phyloP scores from a whole-genome alignment of 2,888 invertebrate species.

The Eristalinus aeneus region DNA sequence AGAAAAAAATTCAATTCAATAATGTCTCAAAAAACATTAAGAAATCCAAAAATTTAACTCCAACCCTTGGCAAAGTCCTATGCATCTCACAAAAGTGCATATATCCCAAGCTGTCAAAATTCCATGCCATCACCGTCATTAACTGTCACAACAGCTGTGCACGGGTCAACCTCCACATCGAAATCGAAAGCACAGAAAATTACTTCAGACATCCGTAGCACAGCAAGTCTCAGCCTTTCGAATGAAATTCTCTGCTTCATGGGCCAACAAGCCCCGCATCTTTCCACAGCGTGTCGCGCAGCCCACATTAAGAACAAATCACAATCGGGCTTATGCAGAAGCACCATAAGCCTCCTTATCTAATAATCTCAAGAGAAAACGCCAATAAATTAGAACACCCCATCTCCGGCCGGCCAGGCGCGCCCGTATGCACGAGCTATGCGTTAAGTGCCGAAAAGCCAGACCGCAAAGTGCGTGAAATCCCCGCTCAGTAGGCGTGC shows the following conservation, averaged over 20 bases:
- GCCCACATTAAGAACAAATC: not conserved
- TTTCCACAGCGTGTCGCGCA: not conserved
- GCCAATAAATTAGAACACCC: conserved; percentile 13
- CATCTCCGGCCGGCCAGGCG: not conserved
- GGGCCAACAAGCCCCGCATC: not conserved
- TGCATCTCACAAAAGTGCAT: not conserved
- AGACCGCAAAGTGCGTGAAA: conserved; percentile 47
- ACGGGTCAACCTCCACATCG: not conserved
- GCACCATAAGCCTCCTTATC: conserved; percentile 35
- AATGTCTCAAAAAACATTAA: too few species aligned
- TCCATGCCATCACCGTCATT: not conserved
- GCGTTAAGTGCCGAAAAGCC: conserved; percentile 20
- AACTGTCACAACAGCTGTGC: not conserved
- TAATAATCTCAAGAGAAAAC: conserved; percentile 45
- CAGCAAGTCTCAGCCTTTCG: not conserved
- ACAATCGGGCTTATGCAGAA: conserved; percentile 39
- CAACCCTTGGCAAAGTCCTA: not conserved
- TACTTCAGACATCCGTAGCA: not conserved
- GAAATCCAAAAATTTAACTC: too few species aligned
- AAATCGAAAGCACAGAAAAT: not conserved
- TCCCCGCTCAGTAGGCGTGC: conserved; percentile 50
- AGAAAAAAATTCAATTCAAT: too few species aligned
- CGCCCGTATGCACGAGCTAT: not conserved
- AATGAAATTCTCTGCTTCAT: not conserved
- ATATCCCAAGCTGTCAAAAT: not conserved